phyloP scores from a whole-genome alignment of 2,113 vertebrate species.

The Clarias gariepinus region DNA sequence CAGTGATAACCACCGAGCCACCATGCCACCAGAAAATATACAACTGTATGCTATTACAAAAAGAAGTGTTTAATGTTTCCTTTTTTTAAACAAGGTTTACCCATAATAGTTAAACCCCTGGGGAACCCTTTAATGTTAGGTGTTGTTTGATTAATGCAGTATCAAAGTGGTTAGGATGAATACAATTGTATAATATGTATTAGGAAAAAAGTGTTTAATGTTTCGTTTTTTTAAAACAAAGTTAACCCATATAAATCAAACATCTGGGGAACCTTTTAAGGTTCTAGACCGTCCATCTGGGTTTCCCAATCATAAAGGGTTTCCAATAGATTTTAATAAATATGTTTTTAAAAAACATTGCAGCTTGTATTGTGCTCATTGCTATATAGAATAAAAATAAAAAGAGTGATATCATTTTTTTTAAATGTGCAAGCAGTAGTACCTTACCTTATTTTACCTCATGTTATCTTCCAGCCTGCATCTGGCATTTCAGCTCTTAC shows the following conservation, averaged over 20 bases:
- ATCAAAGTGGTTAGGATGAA: neutral
- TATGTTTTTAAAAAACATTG: neutral
- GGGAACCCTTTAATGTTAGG: too few species aligned
- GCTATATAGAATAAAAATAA: neutral
- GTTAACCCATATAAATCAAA: neutral
- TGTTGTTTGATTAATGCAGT: neutral
- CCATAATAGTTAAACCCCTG: too few species aligned
- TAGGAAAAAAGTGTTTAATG: too few species aligned
- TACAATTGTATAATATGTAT: neutral
- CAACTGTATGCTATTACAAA: too few species aligned
- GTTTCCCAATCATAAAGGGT: neutral
- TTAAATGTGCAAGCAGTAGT: neutral
- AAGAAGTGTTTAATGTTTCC: too few species aligned
- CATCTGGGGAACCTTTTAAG: neutral
- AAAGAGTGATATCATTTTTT: neutral
- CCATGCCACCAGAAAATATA: too few species aligned
- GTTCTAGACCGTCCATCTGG: neutral
- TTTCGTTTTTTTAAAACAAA: neutral
- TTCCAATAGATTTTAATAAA: neutral
- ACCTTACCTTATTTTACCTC: neutral
- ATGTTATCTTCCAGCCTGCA: neutral
- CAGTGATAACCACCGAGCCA: too few species aligned
- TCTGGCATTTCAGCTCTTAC: constrained; percentile 2
- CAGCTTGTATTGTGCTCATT: neutral
- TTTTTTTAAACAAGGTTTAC: too few species aligned